Evolutionary conservation across 1,140 invertebrate genomes (phyloP), one percentile per base, ranked within the genome.

Genomic region (Aphelenchoides fujianensis): DNA sequence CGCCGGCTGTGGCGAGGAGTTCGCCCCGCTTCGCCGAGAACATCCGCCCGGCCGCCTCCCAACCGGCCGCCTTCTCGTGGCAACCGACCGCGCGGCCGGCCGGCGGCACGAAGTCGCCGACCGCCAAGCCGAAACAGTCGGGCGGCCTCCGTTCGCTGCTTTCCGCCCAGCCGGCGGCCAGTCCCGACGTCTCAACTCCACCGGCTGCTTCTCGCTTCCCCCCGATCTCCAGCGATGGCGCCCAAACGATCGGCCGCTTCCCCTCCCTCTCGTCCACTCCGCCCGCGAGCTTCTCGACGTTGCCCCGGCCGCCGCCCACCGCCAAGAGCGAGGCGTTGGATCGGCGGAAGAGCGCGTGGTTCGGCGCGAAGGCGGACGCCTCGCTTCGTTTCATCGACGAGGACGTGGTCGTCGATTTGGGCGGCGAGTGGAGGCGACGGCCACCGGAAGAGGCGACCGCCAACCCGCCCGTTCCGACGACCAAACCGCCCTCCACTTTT

Each of bases 91-190:
- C 63, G 5, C 63, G 31, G 7, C 7, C 63, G 34, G 5, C 7
- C n/a, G n/a, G n/a, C n/a, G n/a, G n/a, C 7, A 53, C 63, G 31
- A 66, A 66, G 7, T 19, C 16, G 16, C 53, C 41, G 57, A 16
- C 57, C 53, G 19, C 53, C 19, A 61, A n/a, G 41, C 57, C 57
- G 16, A 61, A 63, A 55, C 57, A 61, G 41, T 16, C 41, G 41
- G 41, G 41, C 23, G 41, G 41, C 12, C 23, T 48, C 12, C 41
- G 41, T 16, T 48, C 41, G 12, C 23, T 48, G 41, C 41, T 48
- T 23, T 48, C 41, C 23, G 12, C 41, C 41, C 41, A 48, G 23
- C 12, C 12, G 12, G 41, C 23, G 12, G 12, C 12, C 41, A 48
- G 12, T 16, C 41, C 41, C 41, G 23, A 48, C 12, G 41, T 48